Evolutionary conservation across 1,140 invertebrate genomes (phyloP), one percentile per base, ranked within the genome.

Genomic region (Hesperophylax magnus): DNA sequence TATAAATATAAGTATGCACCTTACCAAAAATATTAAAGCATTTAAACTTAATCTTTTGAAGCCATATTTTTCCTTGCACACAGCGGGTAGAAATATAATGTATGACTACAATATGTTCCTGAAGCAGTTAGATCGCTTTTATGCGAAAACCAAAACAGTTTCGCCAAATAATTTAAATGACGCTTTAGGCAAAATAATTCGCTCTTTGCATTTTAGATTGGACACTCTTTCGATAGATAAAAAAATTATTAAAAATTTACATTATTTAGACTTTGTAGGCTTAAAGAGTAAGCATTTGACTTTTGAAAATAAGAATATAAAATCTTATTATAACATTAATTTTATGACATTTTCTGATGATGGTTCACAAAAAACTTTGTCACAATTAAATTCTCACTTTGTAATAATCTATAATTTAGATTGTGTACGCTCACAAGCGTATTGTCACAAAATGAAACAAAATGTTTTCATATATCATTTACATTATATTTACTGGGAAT

Each of bases 1-100:
- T 69, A 69, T 39, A 39, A 34, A 31, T 39, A 34, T 47, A 27
- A 8, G 17, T 9, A 5, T 69, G 65, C 65, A 69, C 31, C 34
- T 69, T 39, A 47, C 65, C 65, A 69, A 69, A 69, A 69, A 69
- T 69, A 47, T 69, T 69, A 3, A 39, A 47, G 65, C 65, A 69
- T 34, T 61, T 20, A 22, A 18, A 24, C 2, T 61, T 47, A 18
- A 39, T 69, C 65, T 34, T 69, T 69, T 39, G 9, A 18, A 39
- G 20, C n/a, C 24, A n/a, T 31, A 34, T 34, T 39, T 39, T 18
- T 69, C 34, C 39, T 39, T 34, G 34, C 65, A 69, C 65, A 11
- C 24, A 22, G 58, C 58, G 3, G 3, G 58, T 61, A 61, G 39
- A 47, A 47, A 14, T 47, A 47, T 47, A 47, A 47, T 47, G 14